Conservation (phyloP, 2,113 vertebrate species). For the Nothoprocta pentlandii region DNA sequence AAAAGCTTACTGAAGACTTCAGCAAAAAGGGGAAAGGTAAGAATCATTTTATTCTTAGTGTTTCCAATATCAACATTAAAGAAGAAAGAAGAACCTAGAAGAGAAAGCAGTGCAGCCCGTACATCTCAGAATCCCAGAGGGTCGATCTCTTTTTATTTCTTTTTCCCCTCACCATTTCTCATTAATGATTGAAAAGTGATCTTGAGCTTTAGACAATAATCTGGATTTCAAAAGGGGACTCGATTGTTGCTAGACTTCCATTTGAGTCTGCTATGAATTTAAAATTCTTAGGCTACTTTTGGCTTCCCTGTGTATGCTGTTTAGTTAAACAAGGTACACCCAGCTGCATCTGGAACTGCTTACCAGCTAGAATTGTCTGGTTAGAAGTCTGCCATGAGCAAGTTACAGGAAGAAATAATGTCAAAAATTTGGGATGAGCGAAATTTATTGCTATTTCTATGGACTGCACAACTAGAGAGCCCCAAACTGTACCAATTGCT, state of each 20-base stretch:
- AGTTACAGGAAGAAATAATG: neutral
- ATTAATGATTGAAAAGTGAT: rapidly evolving
- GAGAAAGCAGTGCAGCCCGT: neutral
- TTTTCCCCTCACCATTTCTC: neutral
- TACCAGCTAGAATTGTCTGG: neutral
- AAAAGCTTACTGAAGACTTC: neutral
- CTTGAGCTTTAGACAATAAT: neutral
- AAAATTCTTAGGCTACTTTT: neutral
- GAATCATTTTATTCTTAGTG: neutral
- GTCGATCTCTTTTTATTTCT: neutral
- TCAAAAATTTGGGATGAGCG: neutral
- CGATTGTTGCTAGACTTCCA: neutral
- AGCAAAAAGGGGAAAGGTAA: neutral
- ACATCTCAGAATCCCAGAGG: neutral
- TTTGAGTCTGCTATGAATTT: neutral
- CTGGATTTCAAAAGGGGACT: neutral
- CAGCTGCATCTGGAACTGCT: rapidly evolving
- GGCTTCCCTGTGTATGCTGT: neutral
- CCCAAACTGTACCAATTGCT: neutral
- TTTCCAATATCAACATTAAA: neutral
- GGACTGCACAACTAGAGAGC: neutral
- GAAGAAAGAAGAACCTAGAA: rapidly evolving
- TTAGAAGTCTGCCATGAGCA: neutral
- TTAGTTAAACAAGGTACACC: neutral
- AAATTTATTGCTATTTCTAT: neutral